Evolutionary conservation across 2,797 vertebrate genomes (phyloP).

Genomic region (Anguilla pacifica): DNA sequence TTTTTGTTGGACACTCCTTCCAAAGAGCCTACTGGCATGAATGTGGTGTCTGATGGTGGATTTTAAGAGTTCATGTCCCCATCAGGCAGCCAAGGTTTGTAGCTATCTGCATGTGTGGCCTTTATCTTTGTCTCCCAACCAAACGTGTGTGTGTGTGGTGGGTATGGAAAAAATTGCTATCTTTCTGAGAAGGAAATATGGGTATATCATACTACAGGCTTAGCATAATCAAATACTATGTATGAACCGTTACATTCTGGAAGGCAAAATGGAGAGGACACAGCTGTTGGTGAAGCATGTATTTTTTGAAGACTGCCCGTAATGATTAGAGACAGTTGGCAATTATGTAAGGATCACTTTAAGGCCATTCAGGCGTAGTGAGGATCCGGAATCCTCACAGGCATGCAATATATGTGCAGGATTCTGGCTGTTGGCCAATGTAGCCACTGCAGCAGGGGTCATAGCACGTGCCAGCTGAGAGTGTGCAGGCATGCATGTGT

Average conservation of each 20-base stretch:
- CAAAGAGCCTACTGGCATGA: too few relatives aligned
- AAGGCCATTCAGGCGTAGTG: constrained; percentile 72
- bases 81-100: neutral
- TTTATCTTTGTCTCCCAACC: neutral
- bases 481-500: constrained; percentile 41
- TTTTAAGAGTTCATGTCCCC: neutral
- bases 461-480: constrained; percentile 26
- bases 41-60: too few relatives aligned
- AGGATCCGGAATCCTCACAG: constrained; percentile 65
- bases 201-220: constrained; percentile 58
- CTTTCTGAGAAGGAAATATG: too few relatives aligned
- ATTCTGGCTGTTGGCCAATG: constrained; percentile 61
- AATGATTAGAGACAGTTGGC: constrained; percentile 82
- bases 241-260: constrained; percentile 79
- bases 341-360: constrained; percentile 79
- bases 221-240: constrained; percentile 65
- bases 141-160: too few relatives aligned
- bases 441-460: constrained; percentile 43
- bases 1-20: too few relatives aligned
- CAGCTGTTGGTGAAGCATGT: constrained; percentile 79
- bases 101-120: neutral
- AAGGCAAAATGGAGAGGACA: constrained; percentile 78
- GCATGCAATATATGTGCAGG: constrained; percentile 63
- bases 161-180: too few relatives aligned
- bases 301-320: constrained; percentile 80